Base-by-base conservation (phyloP, 2,888 invertebrate genomes). In the Chironomus riparius region DNA sequence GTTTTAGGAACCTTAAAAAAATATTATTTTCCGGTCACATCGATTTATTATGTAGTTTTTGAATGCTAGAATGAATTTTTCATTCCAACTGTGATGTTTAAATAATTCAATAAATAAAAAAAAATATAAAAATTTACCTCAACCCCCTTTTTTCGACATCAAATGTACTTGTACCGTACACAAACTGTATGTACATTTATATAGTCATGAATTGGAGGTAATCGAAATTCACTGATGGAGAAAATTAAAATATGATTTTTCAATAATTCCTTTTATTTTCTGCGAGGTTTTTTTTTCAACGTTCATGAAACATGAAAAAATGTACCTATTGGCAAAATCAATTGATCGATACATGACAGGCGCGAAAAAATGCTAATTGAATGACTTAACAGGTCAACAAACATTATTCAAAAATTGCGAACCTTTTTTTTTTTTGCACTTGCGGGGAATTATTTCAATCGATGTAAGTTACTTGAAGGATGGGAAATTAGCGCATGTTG, bases 211-310 rank as follows among this genome's bases (percentile, higher is more conserved):
- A 38, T 38, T 21, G 65, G 12, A 24, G 65, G 24, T 22, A 48
- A 48, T 48, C 70, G 22, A 48, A 47, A n/a, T 28, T 48, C 70
- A 70, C 47, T 70, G 70, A 47, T 22, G 71, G 22, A 61, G 56
- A 24, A 56, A 71, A 71, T 71, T 71, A 61, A 71, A 56, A 71
- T 50, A 71, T 71, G 38, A 71, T 71, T 71, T 50, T 71, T 21
- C 50, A 24, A 28, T 56, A 56, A 7, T 15, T 15, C 38, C 2
- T 38, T 38, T 38, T 38, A 38, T 56, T 15, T 56, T 56, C 15
- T 56, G 15, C 18, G 7, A 56, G 18, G 22, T n/a, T 47, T 22
- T 21, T 38, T 38, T 38, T 38, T 38, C 4, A 38, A 38, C 71
- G 61, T 56, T 56, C 38, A 38, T 38, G 10, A 38, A 38, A 38